Evolutionary conservation across 2,888 invertebrate species (phyloP), one percentile per base, ranked within the genome.

Genomic region (Conchocele bisecta): DNA sequence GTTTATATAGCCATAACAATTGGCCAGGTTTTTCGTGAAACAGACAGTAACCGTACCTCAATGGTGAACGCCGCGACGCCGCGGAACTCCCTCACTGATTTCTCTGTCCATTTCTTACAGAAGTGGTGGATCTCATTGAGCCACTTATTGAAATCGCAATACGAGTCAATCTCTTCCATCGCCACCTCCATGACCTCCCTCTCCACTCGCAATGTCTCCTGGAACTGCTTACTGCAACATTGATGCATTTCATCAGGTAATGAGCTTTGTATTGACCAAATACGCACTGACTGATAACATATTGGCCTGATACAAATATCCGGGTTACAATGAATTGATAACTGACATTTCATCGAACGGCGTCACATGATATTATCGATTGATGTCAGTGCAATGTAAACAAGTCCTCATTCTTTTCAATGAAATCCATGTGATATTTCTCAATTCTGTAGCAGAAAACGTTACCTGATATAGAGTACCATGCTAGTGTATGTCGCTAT

Each of bases 31-130:
- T n/a, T n/a, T n/a, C n/a, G n/a, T n/a, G n/a, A n/a, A n/a, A n/a
- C n/a, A n/a, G n/a, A n/a, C n/a, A n/a, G n/a, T n/a, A n/a, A 50
- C 11, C 56, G 50, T 65, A 90, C 90, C 85, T 90, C 90, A 69
- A 90, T 89, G 26, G 83, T 83, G 70, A 89, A 90, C 9, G 90
- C 89, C 29, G 87, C 84, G n/a, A 82, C 83, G 3, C 87, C 88
- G 63, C 83, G 83, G 73, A 84, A 88, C 57, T 89, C 86, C 46
- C 70, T 70, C 22, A 84, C 82, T 26, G 87, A 86, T 26, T 84
- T 81, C 28, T 86, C 84, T 20, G 73, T 86, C 90, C 90, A 90
- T 28, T 79, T 79, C 31, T 80, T 74, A 74, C 88, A 89, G 82
- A 84, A 90, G 46, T 72, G 63, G 59, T 87, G 82, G 31, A 90